Percentiles rank a stretch among this genome's conserved stretches.
Evolutionary conservation across 1,140 invertebrate genomes (phyloP).

Genomic region (Cataglyphis hispanica): DNA sequence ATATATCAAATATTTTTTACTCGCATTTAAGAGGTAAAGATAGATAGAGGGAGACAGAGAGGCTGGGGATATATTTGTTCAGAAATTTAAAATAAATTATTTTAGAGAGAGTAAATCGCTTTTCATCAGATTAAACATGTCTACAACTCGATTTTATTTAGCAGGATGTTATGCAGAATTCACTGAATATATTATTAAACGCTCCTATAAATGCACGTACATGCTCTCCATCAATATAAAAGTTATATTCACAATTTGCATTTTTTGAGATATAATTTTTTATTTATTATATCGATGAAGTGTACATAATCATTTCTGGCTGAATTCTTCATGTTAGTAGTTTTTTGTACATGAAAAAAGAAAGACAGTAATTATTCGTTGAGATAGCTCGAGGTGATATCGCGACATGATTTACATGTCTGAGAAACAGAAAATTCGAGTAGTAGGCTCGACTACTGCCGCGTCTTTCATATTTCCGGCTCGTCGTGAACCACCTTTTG

Average conservation of each 20-base stretch:
- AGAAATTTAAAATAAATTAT: conserved; percentile 19
- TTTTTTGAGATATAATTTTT: conserved; percentile 22
- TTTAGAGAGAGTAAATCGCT: neutral
- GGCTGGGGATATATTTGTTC: neutral
- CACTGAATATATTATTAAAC: neutral
- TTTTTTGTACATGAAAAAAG: conserved; percentile 1
- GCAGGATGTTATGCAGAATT: neutral
- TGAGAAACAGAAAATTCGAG: conserved; percentile 47
- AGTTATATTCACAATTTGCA: conserved; percentile 2
- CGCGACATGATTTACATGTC: conserved; percentile 68
- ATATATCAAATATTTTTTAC: conserved; percentile 3
- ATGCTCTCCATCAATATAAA: neutral
- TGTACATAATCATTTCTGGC: neutral
- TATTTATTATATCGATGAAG: neutral
- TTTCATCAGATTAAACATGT: conserved; percentile 1
- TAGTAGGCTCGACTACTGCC: conserved; percentile 19
- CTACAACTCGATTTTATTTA: neutral
- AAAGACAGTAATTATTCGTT: conserved; percentile 57
- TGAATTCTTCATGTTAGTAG: neutral
- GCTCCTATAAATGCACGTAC: neutral
- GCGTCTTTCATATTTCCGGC: neutral
- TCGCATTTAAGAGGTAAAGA: neutral
- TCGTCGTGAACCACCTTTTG: neutral
- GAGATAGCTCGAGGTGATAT: conserved; percentile 4
- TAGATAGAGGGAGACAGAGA: no score